Evolutionary conservation across 2,888 invertebrate species (phyloP).

Genomic region (Trichogramma evanescens): DNA sequence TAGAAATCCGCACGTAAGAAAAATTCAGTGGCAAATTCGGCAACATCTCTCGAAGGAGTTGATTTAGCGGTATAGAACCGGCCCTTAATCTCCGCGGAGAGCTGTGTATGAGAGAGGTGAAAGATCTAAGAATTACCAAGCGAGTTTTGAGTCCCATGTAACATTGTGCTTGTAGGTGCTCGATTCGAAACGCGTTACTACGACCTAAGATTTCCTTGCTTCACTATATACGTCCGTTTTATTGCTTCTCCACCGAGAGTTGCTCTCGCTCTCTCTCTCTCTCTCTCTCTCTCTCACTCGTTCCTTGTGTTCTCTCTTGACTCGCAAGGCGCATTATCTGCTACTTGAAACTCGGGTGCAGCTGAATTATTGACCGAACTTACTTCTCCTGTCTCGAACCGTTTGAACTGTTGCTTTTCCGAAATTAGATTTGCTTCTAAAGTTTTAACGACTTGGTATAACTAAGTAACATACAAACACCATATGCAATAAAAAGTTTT

Average conservation of each 20-base stretch:
- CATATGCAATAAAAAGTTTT: too few species aligned
- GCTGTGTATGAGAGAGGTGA: conserved; percentile 30
- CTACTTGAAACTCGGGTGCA: background rate
- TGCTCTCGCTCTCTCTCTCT: background rate
- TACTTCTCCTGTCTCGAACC: too few species aligned
- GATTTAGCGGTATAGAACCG: conserved; percentile 35
- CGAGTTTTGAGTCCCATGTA: conserved; percentile 17
- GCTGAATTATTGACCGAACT: background rate
- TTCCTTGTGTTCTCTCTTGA: conserved; percentile 6
- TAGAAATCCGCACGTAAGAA: too few species aligned
- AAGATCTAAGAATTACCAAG: conserved; percentile 24
- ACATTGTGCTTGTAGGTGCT: background rate
- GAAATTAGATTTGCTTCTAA: too few species aligned
- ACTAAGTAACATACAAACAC: too few species aligned
- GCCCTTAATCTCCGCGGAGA: conserved; percentile 33
- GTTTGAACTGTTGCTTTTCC: too few species aligned
- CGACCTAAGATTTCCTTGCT: background rate
- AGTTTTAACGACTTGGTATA: too few species aligned
- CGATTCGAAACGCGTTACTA: conserved; percentile 2
- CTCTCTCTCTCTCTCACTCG: background rate
- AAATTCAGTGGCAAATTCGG: conserved; percentile 13
- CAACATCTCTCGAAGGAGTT: conserved; percentile 28
- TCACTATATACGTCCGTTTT: background rate
- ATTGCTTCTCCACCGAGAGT: conserved; percentile 10
- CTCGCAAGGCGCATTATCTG: background rate